Conservation (phyloP, 2,113 vertebrate genomes). For the Cranoglanis bouderius region DNA sequence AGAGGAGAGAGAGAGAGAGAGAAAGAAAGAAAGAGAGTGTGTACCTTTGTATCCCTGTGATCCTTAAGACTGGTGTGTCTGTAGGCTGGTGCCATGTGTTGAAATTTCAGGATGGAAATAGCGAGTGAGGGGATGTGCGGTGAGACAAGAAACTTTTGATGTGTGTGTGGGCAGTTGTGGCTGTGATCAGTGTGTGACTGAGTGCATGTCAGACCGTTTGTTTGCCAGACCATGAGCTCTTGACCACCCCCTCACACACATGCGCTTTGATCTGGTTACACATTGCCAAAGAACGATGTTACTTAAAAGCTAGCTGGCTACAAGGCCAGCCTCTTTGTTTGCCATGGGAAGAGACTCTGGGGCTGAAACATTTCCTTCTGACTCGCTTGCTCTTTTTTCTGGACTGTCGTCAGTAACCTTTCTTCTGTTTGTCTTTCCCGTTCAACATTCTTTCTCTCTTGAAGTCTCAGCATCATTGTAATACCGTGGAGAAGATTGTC, state of each 20-base stretch:
- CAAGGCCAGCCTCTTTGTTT: neutral
- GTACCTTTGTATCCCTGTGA: constrained; percentile 14
- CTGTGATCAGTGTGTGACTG: constrained; percentile 48
- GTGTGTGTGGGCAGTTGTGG: constrained; percentile 50
- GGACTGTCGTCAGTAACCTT: neutral
- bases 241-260: constrained; percentile 48
- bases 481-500: neutral
- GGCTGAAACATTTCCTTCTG: constrained; percentile 17
- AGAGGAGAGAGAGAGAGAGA: neutral
- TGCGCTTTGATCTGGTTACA: constrained; percentile 46
- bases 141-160: constrained; percentile 43
- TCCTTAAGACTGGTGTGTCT: constrained; percentile 6
- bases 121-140: constrained; percentile 26
- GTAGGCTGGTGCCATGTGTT: constrained; percentile 35
- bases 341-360: constrained; percentile 31
- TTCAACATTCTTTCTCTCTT: neutral
- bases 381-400: neutral
- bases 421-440: constrained; percentile 22
- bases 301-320: constrained; percentile 19
- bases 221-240: constrained; percentile 40
- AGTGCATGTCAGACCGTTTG: constrained; percentile 36
- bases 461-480: neutral
- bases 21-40: neutral
- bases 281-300: constrained; percentile 35
- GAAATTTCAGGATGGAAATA: constrained; percentile 39